Percentiles rank a stretch among this genome's conserved stretches.
phyloP scores from a whole-genome alignment of 1,140 invertebrate genomes.

The Maconellicoccus hirsutus region DNA sequence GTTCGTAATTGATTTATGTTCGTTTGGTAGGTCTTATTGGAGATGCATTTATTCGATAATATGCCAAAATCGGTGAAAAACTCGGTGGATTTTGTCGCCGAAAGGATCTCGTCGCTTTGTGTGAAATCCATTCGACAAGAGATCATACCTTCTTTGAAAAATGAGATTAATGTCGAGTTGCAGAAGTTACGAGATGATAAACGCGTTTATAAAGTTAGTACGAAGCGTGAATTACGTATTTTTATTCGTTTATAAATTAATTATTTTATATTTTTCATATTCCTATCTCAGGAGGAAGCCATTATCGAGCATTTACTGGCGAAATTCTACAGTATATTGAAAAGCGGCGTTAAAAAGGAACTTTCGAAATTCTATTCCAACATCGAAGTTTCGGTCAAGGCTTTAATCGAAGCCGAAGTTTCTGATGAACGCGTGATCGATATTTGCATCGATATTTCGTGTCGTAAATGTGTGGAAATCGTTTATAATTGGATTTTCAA shows the following conservation, averaged over 20 bases:
- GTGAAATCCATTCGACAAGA: background rate
- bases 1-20: background rate
- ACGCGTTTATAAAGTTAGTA: background rate
- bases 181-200: background rate
- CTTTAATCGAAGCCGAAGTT: slow-evolving; percentile 11
- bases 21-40: background rate
- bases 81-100: background rate
- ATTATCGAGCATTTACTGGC: background rate
- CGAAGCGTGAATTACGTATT: too few relatives aligned
- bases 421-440: background rate
- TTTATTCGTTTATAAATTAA: background rate
- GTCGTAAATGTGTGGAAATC: slow-evolving; percentile 3
- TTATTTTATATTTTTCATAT: too few relatives aligned
- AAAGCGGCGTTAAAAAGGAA: background rate
- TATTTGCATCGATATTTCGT: slow-evolving; percentile 13
- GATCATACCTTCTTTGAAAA: background rate
- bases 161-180: background rate
- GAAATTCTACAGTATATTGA: background rate
- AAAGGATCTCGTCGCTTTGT: background rate
- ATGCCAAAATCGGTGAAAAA: slow-evolving; percentile 11
- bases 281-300: background rate
- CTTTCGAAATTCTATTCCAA: background rate
- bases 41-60: background rate
- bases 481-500: slow-evolving; percentile 18
- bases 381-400: background rate